Percentiles rank a stretch among this genome's conserved stretches.
phyloP scores from a whole-genome alignment of 2,797 vertebrate species.

The Spinus pinus region DNA sequence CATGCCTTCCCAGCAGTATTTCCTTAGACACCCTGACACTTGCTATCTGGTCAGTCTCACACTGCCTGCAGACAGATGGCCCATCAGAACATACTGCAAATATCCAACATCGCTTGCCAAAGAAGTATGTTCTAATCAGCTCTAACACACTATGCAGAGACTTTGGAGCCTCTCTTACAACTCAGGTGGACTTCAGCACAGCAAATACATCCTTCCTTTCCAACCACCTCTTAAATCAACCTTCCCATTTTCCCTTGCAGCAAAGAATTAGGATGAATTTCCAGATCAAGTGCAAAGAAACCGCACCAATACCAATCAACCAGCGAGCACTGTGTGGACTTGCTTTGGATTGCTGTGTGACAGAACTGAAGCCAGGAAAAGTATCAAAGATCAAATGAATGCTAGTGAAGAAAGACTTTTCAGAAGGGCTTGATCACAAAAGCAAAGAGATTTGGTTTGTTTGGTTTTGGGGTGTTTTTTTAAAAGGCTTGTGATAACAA shows the following conservation, averaged over 20 bases:
- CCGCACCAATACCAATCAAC: fast-evolving
- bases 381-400: neutral
- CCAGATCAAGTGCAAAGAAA: neutral
- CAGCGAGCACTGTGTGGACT: neutral
- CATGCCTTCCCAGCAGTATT: neutral
- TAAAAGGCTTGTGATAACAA: neutral
- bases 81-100: neutral
- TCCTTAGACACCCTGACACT: fast-evolving
- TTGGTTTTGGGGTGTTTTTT: neutral
- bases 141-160: neutral
- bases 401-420: neutral
- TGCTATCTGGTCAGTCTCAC: neutral
- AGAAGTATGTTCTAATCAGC: fast-evolving
- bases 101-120: neutral
- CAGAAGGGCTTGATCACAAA: neutral
- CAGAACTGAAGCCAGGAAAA: neutral
- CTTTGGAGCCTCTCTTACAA: neutral
- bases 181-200: fast-evolving
- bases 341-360: neutral
- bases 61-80: neutral
- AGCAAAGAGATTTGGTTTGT: neutral
- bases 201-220: neutral
- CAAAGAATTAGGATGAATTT: neutral
- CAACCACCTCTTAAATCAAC: neutral
- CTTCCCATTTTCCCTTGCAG: neutral